phyloP scores from a whole-genome alignment of 1,140 invertebrate species.

The Euwallacea similis region DNA sequence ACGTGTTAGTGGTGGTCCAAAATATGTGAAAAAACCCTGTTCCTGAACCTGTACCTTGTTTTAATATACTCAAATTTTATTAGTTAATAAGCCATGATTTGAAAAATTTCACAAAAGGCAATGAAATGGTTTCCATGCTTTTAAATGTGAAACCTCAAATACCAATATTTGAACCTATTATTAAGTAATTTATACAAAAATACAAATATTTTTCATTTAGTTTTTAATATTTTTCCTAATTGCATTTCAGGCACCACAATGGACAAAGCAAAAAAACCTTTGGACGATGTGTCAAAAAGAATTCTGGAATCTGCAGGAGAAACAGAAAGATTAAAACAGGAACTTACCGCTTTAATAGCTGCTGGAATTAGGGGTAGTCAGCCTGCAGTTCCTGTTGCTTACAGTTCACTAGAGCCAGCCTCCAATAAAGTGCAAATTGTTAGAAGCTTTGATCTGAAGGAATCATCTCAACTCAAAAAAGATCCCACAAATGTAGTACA shows the following conservation, averaged over 20 bases:
- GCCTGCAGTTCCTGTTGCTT: neutral
- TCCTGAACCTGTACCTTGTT: too few species aligned
- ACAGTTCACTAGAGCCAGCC: neutral
- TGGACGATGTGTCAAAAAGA: constrained; percentile 20
- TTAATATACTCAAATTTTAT: too few species aligned
- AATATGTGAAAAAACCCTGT: too few species aligned
- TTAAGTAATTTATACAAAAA: too few species aligned
- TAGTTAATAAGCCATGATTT: too few species aligned
- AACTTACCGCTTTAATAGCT: constrained; percentile 36
- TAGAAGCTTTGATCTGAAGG: constrained; percentile 35
- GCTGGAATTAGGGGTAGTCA: constrained; percentile 18
- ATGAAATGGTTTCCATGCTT: too few species aligned
- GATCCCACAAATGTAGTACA: neutral
- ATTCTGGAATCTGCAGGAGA: constrained; percentile 36
- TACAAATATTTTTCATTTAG: too few species aligned
- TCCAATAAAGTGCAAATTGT: constrained; percentile 38
- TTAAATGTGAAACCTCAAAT: too few species aligned
- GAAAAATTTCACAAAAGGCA: too few species aligned
- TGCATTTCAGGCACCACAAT: neutral
- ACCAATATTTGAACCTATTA: too few species aligned
- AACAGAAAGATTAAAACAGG: constrained; percentile 37
- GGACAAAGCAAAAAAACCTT: neutral
- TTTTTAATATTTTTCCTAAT: too few species aligned
- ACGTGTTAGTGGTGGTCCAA: too few species aligned
- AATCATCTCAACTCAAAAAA: constrained; percentile 29